Conservation (phyloP, 64 coral and sea anemone species). For the Anthopleura sola region DNA sequence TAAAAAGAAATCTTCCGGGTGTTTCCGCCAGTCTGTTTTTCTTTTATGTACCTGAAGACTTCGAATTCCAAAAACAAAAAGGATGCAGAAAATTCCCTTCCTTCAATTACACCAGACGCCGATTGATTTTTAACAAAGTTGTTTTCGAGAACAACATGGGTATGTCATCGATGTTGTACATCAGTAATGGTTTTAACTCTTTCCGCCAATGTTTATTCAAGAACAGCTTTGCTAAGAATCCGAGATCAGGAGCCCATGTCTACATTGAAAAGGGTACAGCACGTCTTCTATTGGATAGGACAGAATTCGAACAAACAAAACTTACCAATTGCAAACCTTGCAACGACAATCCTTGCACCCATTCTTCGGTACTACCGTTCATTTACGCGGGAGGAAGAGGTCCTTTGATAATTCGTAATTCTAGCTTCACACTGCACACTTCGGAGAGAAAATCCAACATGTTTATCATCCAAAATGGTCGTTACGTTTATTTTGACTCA, state of each 20-base stretch:
- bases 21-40: neutral
- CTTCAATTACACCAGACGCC: neutral
- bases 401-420: slow-evolving; percentile 23
- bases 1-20: neutral
- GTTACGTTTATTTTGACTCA: slow-evolving; percentile 32
- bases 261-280: slow-evolving; percentile 35
- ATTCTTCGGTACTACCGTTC: slow-evolving; percentile 15
- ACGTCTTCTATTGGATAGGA: slow-evolving; percentile 13
- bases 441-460: neutral
- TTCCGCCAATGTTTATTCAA: slow-evolving; percentile 41
- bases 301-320: slow-evolving; percentile 9
- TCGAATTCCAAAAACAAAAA: neutral
- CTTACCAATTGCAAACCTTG: neutral
- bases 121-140: neutral
- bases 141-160: neutral
- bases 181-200: slow-evolving; percentile 26
- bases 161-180: neutral
- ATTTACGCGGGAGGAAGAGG: slow-evolving; percentile 26
- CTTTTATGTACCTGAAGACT: slow-evolving; percentile 7
- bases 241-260: slow-evolving; percentile 13
- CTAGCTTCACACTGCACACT: slow-evolving; percentile 17
- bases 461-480: slow-evolving; percentile 19
- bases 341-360: neutral
- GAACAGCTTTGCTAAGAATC: slow-evolving; percentile 21
- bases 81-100: neutral